phyloP scores from a whole-genome alignment of 1,140 invertebrate genomes.

The Macrobrachium rosenbergii region DNA sequence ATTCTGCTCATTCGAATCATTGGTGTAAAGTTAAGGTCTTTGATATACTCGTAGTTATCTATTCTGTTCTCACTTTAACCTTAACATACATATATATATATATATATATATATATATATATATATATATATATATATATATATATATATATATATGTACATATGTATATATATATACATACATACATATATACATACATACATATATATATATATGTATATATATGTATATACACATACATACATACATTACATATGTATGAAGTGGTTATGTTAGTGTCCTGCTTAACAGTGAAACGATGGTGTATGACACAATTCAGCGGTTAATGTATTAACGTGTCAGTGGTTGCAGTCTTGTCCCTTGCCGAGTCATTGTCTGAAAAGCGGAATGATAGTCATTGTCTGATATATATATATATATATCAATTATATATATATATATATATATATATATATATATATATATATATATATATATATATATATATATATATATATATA shows the following conservation, averaged over 20 bases:
- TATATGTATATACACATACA: constrained; percentile 4
- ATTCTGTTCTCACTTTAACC: background rate
- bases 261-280: background rate
- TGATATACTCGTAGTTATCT: background rate
- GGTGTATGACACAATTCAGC: too few species aligned
- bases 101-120: constrained; percentile 17
- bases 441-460: too few species aligned
- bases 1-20: too few species aligned
- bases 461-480: too few species aligned
- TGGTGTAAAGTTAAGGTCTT: background rate
- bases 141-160: background rate
- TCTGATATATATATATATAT: too few species aligned
- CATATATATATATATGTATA: constrained; percentile 16
- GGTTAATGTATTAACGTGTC: too few species aligned
- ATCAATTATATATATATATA: too few species aligned
- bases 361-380: too few species aligned
- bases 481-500: too few species aligned
- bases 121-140: constrained; percentile 19
- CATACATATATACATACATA: constrained; percentile 28
- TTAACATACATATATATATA: background rate
- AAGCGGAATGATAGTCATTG: too few species aligned
- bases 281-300: too few species aligned
- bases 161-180: background rate
- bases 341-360: too few species aligned
- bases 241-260: background rate